Conservation (phyloP, 1,140 invertebrate genomes). For the Zaprionus ornatus region DNA sequence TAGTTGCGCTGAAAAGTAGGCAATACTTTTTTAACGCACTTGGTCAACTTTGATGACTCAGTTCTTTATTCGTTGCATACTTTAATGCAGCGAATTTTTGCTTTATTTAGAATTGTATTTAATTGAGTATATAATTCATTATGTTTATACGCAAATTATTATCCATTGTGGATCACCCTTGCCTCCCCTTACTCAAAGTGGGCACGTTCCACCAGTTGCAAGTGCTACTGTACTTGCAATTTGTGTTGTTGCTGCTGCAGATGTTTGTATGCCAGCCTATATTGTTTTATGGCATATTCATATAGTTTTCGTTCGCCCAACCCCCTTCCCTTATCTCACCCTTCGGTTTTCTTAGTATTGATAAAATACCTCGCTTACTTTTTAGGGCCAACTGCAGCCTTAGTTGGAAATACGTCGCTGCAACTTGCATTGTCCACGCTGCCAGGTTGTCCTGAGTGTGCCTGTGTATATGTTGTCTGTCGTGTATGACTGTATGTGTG, state of each 20-base stretch:
- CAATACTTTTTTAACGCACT: neutral
- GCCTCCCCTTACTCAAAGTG: neutral
- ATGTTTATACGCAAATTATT: neutral
- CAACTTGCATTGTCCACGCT: slow-evolving; percentile 64
- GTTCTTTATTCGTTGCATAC: too few relatives aligned
- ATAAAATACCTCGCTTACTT: slow-evolving; percentile 56
- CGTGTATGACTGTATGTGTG: slow-evolving; percentile 49
- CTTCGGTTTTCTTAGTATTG: slow-evolving; percentile 3
- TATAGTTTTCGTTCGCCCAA: slow-evolving; percentile 57
- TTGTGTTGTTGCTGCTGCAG: slow-evolving; percentile 44
- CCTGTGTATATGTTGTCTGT: slow-evolving; percentile 33
- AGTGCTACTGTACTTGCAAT: slow-evolving; percentile 38
- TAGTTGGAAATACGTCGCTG: slow-evolving; percentile 66
- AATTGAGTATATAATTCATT: neutral
- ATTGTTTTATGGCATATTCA: slow-evolving; percentile 81
- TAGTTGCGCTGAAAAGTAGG: neutral
- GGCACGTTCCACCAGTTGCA: neutral
- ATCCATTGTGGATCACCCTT: neutral
- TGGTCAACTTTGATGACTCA: too few relatives aligned
- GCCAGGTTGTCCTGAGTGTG: slow-evolving; percentile 55
- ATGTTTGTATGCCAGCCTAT: slow-evolving; percentile 65
- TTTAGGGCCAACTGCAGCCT: slow-evolving; percentile 64
- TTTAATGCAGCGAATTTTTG: neutral
- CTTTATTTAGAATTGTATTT: neutral
- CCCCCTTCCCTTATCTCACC: neutral